These are phyloP conservation scores for Apis dorsata DNA, from an alignment of 1,140 invertebrate genomes.

Conservation along the genomic window DNA sequence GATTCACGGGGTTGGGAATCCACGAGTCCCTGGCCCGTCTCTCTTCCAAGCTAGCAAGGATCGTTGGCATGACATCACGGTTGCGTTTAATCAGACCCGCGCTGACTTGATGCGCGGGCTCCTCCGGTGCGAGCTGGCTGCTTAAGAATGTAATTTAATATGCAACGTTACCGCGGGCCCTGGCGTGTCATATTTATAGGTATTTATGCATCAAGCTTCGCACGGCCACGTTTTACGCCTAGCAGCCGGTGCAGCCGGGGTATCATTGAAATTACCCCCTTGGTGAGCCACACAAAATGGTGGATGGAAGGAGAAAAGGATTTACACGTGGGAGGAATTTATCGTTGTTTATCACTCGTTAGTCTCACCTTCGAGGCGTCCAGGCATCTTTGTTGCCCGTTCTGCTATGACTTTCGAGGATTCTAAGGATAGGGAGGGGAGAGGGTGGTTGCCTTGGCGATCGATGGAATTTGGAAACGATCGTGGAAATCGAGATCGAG, in stretches of 20 bases:
- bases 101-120: conserved; percentile 64
- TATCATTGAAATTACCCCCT: conserved; percentile 65
- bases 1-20: no score
- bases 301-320: neutral
- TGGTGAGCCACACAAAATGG: conserved; percentile 11
- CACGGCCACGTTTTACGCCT: conserved; percentile 58
- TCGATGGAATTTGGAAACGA: no score
- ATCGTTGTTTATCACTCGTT: conserved; percentile 63
- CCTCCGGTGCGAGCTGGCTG: conserved; percentile 49
- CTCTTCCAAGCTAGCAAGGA: neutral
- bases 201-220: conserved; percentile 69
- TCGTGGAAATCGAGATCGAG: no score
- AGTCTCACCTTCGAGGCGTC: conserved; percentile 35
- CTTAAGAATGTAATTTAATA: conserved; percentile 76
- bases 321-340: conserved; percentile 59
- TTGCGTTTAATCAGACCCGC: conserved; percentile 70
- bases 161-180: conserved; percentile 70
- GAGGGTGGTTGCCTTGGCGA: no score
- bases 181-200: conserved; percentile 71
- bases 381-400: no score
- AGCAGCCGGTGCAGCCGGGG: conserved; percentile 50
- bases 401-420: no score
- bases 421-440: no score
- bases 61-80: conserved; percentile 34
- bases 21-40: neutral